These are phyloP conservation scores for Gnathonemus longibarbis DNA, from an alignment of 2,113 vertebrate species.

Conservation along the genomic window DNA sequence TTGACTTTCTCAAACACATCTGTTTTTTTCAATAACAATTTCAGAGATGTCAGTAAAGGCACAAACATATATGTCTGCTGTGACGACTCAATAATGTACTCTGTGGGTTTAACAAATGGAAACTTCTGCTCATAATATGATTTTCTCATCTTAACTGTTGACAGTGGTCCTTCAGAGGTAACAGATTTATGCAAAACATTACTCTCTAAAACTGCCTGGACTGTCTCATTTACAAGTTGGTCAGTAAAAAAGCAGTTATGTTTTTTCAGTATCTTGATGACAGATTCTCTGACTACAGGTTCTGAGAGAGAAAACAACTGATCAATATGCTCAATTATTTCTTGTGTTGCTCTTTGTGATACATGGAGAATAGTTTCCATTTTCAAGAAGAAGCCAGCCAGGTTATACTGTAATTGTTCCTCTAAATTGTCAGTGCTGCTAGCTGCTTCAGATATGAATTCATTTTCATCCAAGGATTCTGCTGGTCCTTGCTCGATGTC, in stretches of 20 bases:
- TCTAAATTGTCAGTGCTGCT: constrained; percentile 18
- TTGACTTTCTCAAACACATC: constrained; percentile 14
- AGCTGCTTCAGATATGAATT: not conserved
- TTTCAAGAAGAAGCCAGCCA: constrained; percentile 31
- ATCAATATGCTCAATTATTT: constrained; percentile 30
- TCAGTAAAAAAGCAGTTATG: constrained; percentile 7
- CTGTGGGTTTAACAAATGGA: constrained; percentile 17
- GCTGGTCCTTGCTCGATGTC: constrained; percentile 16
- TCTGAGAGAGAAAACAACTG: constrained; percentile 32
- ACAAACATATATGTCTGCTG: constrained; percentile 22
- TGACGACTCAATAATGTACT: constrained; percentile 17
- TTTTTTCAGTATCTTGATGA: constrained; percentile 25
- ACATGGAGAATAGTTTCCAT: constrained; percentile 33
- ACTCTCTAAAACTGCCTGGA: not conserved
- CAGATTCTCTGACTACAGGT: constrained; percentile 28
- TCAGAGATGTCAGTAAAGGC: constrained; percentile 21
- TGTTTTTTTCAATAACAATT: constrained; percentile 16
- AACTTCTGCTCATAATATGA: constrained; percentile 19
- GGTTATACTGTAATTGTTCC: constrained; percentile 26
- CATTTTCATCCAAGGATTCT: constrained; percentile 9
- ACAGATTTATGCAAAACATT: not conserved
- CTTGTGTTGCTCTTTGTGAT: constrained; percentile 20
- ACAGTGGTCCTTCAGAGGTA: constrained; percentile 8
- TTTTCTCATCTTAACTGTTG: not conserved
- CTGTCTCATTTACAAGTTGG: not conserved